Evolutionary conservation across 2,888 invertebrate species (phyloP).

Genomic region (Leptinotarsa peninsularis): DNA sequence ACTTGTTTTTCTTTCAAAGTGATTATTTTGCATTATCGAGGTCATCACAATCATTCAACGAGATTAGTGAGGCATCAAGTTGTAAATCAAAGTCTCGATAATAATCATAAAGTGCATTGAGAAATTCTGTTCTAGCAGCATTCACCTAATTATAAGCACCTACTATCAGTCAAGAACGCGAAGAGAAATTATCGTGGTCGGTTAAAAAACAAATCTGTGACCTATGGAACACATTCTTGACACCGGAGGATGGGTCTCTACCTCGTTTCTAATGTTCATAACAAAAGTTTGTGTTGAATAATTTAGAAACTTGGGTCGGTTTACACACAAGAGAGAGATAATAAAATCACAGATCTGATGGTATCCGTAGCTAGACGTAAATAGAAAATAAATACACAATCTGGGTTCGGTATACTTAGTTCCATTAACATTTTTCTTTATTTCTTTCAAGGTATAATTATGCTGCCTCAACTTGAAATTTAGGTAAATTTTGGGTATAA

Average conservation of each 20-base stretch:
- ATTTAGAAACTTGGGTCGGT: neutral
- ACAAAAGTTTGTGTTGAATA: constrained; percentile 5
- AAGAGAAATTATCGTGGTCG: constrained; percentile 6
- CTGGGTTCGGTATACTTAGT: too few species aligned
- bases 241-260: constrained; percentile 9
- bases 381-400: too few species aligned
- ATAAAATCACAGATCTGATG: neutral
- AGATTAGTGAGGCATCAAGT: constrained; percentile 16
- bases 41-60: constrained; percentile 6
- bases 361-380: too few species aligned
- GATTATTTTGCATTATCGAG: constrained; percentile 5
- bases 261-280: constrained; percentile 22
- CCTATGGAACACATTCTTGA: constrained; percentile 30
- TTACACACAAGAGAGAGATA: neutral
- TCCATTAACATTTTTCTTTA: too few species aligned
- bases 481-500: too few species aligned
- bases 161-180: constrained; percentile 12
- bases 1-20: neutral
- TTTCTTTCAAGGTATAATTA: too few species aligned
- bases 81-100: neutral
- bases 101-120: constrained; percentile 7
- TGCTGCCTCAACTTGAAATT: too few species aligned
- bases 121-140: constrained; percentile 7
- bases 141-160: constrained; percentile 18
- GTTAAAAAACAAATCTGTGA: constrained; percentile 17